Evolutionary conservation across 2,888 invertebrate species (phyloP).

Genomic region (Agrenia bidenticulata): DNA sequence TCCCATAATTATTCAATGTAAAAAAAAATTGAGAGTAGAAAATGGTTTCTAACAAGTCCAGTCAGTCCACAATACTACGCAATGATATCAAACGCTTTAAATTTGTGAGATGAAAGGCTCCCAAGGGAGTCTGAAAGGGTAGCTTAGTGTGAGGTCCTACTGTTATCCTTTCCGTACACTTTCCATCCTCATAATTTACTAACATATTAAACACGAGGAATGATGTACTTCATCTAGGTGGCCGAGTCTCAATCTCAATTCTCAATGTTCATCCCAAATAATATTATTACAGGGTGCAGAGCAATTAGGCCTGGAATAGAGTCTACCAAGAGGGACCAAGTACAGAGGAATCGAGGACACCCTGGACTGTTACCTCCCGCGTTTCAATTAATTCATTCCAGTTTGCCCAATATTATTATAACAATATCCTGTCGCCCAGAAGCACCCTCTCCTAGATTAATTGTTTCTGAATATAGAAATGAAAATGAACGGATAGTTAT

Average conservation of each 20-base stretch:
- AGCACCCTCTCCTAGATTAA: slow-evolving; percentile 13
- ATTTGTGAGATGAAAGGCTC: not conserved
- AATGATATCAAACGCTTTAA: too few species aligned
- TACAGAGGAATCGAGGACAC: too few species aligned
- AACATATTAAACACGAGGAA: slow-evolving; percentile 4
- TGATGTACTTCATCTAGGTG: slow-evolving; percentile 9
- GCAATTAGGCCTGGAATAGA: not conserved
- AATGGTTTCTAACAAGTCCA: too few species aligned
- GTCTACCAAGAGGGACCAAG: too few species aligned
- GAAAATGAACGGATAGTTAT: not conserved
- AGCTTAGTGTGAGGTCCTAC: slow-evolving; percentile 3
- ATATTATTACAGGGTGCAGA: not conserved
- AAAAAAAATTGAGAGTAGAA: too few species aligned
- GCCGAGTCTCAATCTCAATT: not conserved
- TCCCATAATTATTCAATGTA: too few species aligned
- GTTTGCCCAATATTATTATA: not conserved
- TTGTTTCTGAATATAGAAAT: slow-evolving; percentile 3
- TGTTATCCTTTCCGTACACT: not conserved
- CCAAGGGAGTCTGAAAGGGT: not conserved
- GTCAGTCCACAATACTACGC: too few species aligned
- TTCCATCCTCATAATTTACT: not conserved
- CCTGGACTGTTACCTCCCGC: not conserved
- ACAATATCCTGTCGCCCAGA: not conserved
- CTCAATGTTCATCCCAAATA: not conserved
- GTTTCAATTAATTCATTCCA: slow-evolving; percentile 14